Conservation (phyloP, 2,113 vertebrate genomes). For the Verasper variegatus region DNA sequence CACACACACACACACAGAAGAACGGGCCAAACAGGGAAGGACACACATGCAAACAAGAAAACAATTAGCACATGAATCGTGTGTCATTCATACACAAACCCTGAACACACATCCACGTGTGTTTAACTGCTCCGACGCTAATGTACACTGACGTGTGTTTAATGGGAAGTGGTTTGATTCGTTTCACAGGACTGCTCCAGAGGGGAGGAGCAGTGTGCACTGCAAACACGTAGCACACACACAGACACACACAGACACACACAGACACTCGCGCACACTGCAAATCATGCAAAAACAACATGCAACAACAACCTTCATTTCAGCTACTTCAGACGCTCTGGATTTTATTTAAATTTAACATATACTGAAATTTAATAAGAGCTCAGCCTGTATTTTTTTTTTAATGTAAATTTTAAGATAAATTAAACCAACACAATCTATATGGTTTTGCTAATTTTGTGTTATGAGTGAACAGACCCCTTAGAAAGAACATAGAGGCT, state of each 20-base stretch:
- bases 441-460: too few relatives aligned
- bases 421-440: too few relatives aligned
- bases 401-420: too few relatives aligned
- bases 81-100: background rate
- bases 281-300: slow-evolving; percentile 66
- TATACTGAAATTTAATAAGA: too few relatives aligned
- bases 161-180: slow-evolving; percentile 8
- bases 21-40: slow-evolving; percentile 12
- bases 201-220: slow-evolving; percentile 63
- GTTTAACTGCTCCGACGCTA: slow-evolving; percentile 18
- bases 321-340: slow-evolving; percentile 32
- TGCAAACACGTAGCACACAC: slow-evolving; percentile 57
- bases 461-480: too few relatives aligned
- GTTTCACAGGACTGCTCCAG: slow-evolving; percentile 52
- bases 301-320: slow-evolving; percentile 17
- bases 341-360: slow-evolving; percentile 5
- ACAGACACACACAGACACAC: slow-evolving; percentile 34
- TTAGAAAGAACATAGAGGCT: too few relatives aligned
- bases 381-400: too few relatives aligned
- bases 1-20: background rate
- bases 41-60: slow-evolving; percentile 29
- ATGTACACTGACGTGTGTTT: slow-evolving; percentile 4
- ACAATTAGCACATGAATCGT: slow-evolving; percentile 16
- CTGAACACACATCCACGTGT: slow-evolving; percentile 10
- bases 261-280: slow-evolving; percentile 21